These are phyloP conservation scores for Macrotus californicus DNA, from an alignment of 2,113 vertebrate genomes.

Conservation along the genomic window DNA sequence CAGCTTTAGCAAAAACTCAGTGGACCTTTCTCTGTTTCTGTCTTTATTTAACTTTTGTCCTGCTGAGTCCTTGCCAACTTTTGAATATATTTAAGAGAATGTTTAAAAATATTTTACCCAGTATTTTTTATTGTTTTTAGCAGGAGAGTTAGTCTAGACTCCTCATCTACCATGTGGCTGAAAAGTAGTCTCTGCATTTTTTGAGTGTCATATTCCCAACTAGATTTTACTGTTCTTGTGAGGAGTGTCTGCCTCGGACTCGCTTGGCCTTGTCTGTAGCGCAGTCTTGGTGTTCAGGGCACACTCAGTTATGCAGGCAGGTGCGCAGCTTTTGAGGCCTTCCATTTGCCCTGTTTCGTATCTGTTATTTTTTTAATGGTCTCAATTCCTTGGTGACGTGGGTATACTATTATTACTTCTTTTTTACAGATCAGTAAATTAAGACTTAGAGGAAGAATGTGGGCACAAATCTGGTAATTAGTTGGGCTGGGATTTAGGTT, in stretches of 20 bases:
- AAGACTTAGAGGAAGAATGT: neutral
- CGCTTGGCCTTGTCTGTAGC: neutral
- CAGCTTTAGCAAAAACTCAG: neutral
- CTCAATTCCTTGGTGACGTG: neutral
- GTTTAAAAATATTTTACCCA: neutral
- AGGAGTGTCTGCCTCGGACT: neutral
- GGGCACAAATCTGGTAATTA: neutral
- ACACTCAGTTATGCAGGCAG: neutral
- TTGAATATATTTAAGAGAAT: neutral
- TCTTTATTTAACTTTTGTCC: slow-evolving; percentile 3
- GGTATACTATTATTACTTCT: neutral
- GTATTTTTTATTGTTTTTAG: neutral
- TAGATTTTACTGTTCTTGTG: neutral
- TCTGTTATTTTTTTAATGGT: neutral
- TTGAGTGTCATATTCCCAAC: neutral
- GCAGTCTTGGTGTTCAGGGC: neutral
- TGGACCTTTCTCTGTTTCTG: neutral
- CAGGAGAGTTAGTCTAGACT: neutral
- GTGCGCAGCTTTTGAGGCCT: neutral
- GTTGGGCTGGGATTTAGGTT: neutral
- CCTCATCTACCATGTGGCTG: neutral
- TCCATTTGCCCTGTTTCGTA: neutral
- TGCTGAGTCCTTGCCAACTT: neutral
- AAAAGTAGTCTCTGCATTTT: neutral
- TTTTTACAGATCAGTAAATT: slow-evolving; percentile 15